Evolutionary conservation across 92 coral and sea anemone species (phyloP).

Genomic region (Porites cylindrica): DNA sequence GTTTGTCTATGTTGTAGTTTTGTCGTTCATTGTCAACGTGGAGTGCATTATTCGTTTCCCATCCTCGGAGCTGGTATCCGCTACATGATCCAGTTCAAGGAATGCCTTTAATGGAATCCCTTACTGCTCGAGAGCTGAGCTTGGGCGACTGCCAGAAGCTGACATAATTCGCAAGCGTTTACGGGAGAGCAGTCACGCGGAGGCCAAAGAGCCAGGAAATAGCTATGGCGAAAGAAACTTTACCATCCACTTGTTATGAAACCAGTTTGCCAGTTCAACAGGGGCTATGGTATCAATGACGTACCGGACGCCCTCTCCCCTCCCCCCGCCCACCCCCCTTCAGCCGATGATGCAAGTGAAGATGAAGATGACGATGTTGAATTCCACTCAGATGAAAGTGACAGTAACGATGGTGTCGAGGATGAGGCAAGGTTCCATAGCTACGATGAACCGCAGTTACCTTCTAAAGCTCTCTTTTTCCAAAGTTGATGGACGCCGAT

Average conservation of each 20-base stretch:
- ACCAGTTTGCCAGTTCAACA: constrained; percentile 1
- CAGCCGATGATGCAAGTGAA: too few relatives aligned
- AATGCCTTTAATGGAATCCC: constrained; percentile 28
- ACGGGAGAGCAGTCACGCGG: constrained; percentile 68
- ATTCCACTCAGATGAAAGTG: constrained; percentile 36
- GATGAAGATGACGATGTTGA: background rate
- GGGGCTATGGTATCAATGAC: constrained; percentile 1
- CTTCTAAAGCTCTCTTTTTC: constrained; percentile 42
- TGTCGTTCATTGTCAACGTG: too few relatives aligned
- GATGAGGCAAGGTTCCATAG: constrained; percentile 16
- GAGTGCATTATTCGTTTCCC: too few relatives aligned
- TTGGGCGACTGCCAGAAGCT: constrained; percentile 44
- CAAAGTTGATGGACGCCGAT: constrained; percentile 32
- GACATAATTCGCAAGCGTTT: constrained; percentile 45
- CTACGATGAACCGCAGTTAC: constrained; percentile 37
- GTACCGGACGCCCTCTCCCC: background rate
- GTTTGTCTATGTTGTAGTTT: background rate
- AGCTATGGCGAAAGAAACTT: constrained; percentile 55
- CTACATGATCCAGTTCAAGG: background rate
- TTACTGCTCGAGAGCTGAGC: constrained; percentile 20
- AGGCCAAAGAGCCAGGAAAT: constrained; percentile 26
- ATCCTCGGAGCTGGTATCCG: background rate
- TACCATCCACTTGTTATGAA: constrained; percentile 13
- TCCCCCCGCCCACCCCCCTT: too few relatives aligned
- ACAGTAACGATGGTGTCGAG: constrained; percentile 20